Evolutionary conservation across 2,113 vertebrate species (phyloP).

Genomic region (Ovis canadensis): DNA sequence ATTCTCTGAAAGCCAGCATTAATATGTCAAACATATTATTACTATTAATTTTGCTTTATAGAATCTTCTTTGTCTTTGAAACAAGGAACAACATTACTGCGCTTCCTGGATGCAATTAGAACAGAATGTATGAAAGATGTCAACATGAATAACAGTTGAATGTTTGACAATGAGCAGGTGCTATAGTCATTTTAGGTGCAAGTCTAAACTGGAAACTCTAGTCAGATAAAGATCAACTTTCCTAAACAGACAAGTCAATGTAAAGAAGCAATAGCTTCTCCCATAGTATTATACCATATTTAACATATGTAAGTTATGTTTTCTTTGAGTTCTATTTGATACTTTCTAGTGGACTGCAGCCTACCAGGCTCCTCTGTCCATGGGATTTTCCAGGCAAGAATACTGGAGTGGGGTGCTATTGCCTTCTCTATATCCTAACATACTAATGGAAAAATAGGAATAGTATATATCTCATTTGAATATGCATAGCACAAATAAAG

Average conservation of each 20-base stretch:
- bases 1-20: neutral
- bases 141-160: neutral
- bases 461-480: neutral
- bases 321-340: neutral
- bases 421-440: neutral
- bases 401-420: no score
- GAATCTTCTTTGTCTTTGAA: neutral
- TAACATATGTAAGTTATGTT: neutral
- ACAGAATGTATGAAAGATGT: neutral
- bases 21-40: neutral
- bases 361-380: no score
- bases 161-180: neutral
- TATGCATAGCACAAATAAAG: neutral
- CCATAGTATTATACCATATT: neutral
- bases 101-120: neutral
- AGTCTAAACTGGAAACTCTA: neutral
- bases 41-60: accelerated
- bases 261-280: neutral
- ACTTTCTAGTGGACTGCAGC: neutral
- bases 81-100: neutral
- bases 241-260: neutral
- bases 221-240: slow-evolving; percentile 6
- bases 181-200: neutral
- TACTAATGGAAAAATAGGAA: neutral
- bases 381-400: no score